Conservation (phyloP, 1,140 invertebrate genomes). For the Tetraneura akinire region DNA sequence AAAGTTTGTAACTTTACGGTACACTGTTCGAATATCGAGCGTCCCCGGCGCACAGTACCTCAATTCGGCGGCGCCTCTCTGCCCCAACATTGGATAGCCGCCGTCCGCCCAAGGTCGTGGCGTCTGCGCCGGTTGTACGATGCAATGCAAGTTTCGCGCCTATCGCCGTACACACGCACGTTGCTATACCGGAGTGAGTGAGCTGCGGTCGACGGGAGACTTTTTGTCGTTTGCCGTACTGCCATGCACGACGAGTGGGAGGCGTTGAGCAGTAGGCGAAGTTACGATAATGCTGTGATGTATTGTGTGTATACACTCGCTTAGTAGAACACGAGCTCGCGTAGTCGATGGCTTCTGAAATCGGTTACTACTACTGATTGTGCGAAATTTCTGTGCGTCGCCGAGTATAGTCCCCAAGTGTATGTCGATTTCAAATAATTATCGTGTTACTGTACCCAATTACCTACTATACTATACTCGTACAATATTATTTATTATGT, state of each 20-base stretch:
- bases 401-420: background rate
- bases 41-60: background rate
- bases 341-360: background rate
- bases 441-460: too few relatives aligned
- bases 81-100: background rate
- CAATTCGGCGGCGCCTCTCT: background rate
- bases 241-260: background rate
- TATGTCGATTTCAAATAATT: background rate
- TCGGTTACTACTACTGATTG: too few relatives aligned
- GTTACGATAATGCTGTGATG: background rate
- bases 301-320: background rate
- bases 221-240: background rate
- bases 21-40: constrained; percentile 45
- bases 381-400: background rate
- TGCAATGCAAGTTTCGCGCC: constrained; percentile 27
- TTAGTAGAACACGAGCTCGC: constrained; percentile 47
- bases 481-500: background rate
- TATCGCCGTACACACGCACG: constrained; percentile 20
- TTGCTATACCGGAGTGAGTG: background rate
- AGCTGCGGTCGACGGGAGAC: background rate
- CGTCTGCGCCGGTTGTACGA: constrained; percentile 48
- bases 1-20: background rate
- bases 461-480: too few relatives aligned
- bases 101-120: constrained; percentile 36
- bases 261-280: background rate